Conservation (phyloP, 2,797 vertebrate genomes). For the Choloepus didactylus region DNA sequence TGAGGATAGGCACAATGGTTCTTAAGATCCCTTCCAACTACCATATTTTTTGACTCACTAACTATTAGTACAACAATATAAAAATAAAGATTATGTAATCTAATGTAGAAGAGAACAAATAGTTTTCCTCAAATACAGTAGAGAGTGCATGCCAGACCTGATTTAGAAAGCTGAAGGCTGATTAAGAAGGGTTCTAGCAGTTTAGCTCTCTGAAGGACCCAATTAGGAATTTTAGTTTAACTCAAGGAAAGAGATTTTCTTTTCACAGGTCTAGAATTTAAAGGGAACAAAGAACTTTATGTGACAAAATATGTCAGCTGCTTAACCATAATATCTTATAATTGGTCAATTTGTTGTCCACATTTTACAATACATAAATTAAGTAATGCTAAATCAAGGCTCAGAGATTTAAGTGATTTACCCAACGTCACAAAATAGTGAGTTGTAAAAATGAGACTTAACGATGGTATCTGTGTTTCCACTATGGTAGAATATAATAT, state of each 20-base stretch:
- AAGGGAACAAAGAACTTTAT: neutral
- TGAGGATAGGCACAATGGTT: neutral
- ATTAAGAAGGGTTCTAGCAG: neutral
- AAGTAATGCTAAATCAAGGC: neutral
- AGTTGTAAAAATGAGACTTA: neutral
- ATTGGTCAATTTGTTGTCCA: neutral
- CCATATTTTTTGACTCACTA: neutral
- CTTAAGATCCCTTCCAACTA: neutral
- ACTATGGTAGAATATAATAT: neutral
- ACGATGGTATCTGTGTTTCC: neutral
- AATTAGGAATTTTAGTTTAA: neutral
- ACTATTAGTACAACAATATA: neutral
- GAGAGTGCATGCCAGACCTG: neutral
- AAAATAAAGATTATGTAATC: neutral
- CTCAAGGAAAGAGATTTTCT: neutral
- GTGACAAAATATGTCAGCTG: neutral
- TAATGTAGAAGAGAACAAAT: neutral
- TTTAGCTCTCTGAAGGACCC: neutral
- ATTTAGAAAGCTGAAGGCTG: neutral
- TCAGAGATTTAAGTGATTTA: neutral
- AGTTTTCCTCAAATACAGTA: neutral
- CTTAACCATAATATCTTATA: neutral
- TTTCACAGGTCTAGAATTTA: neutral
- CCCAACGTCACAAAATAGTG: neutral
- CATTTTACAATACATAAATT: neutral